Evolutionary conservation across 2,797 vertebrate genomes (phyloP), one percentile per base, ranked within the genome.

Genomic region (Galagoides demidoff): DNA sequence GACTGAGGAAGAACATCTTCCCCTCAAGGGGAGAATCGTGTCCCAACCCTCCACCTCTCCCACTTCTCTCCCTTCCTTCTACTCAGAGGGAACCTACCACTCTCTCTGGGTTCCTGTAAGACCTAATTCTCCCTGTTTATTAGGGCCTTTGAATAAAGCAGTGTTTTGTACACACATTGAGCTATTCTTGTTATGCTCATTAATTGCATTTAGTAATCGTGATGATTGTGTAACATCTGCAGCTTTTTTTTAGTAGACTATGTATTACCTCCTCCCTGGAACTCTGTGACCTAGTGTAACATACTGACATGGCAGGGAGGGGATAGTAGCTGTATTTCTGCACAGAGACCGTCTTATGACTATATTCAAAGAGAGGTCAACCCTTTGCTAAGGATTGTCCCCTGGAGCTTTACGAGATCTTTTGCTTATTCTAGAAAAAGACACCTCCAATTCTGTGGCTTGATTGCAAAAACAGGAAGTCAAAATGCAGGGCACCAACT

Each of bases 151-250:
- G 93, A 92, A 64, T 81, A 57, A 5, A 77, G 70, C 29, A 45
- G 49, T 71, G 85, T 57, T 94, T 64, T 78, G 74, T 39, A 89
- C 45, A 86, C 70, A 70, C 11, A 83, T 64, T 87, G 68, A 86
- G 52, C 57, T 78, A 52, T 73, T 45, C 34, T 59, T 89, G 61
- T 89, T 70, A 82, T 39, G 79, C 34, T 87, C 85, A 93, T 92
- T 94, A 95, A 81, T 87, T 82, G 45, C 39, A 93, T 74, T 94
- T 97, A 91, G 79, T 85, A 92, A 96, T 74, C 92, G 70, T 57
- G 77, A 97, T 90, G 92, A 94, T 88, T 97, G 95, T 96, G 89
- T 83, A 96, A 57, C 66, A 87, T 74, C 89, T 94, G 76, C 82
- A 90, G 71, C 79, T 90, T 93, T 74, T 43, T 70, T 91, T 93